Evolutionary conservation across 2,797 vertebrate species (phyloP).

Genomic region (Danio kyathit): DNA sequence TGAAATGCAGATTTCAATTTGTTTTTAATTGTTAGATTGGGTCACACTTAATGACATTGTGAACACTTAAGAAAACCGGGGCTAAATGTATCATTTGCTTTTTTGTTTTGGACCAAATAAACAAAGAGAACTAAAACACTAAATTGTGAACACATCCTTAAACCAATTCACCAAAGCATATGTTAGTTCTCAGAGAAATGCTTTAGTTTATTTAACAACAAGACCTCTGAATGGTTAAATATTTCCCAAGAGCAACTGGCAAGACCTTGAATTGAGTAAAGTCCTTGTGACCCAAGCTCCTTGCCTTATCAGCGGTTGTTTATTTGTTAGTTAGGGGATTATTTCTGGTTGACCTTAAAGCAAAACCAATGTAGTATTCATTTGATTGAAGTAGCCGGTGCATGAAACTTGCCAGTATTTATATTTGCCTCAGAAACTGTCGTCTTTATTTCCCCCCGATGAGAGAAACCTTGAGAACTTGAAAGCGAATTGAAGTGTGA

Average conservation of each 20-base stretch:
- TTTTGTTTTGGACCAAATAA: too few relatives aligned
- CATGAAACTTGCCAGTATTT: not conserved
- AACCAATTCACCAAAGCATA: not conserved
- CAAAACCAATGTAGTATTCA: constrained; percentile 17
- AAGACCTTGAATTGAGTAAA: constrained; percentile 36
- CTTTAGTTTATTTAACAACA: not conserved
- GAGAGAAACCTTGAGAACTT: not conserved
- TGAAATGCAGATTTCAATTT: too few relatives aligned
- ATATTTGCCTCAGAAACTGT: not conserved
- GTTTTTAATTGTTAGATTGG: too few relatives aligned
- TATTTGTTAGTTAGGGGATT: constrained; percentile 17
- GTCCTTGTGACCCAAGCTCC: constrained; percentile 14
- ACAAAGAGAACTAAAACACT: too few relatives aligned
- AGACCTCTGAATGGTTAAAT: constrained; percentile 44
- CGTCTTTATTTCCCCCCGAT: not conserved
- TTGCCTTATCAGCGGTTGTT: constrained; percentile 20
- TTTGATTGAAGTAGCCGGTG: not conserved
- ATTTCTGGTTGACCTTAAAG: constrained; percentile 9
- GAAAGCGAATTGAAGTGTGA: constrained; percentile 13
- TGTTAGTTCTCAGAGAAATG: not conserved
- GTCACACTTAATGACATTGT: too few relatives aligned
- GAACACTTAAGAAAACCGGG: too few relatives aligned
- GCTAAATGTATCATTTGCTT: too few relatives aligned
- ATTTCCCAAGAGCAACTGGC: constrained; percentile 30
- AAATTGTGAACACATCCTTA: too few relatives aligned